Percentiles rank a stretch among this genome's conserved stretches.
Evolutionary conservation across 2,113 vertebrate genomes (phyloP).

Genomic region (Lamprologus callipterus): DNA sequence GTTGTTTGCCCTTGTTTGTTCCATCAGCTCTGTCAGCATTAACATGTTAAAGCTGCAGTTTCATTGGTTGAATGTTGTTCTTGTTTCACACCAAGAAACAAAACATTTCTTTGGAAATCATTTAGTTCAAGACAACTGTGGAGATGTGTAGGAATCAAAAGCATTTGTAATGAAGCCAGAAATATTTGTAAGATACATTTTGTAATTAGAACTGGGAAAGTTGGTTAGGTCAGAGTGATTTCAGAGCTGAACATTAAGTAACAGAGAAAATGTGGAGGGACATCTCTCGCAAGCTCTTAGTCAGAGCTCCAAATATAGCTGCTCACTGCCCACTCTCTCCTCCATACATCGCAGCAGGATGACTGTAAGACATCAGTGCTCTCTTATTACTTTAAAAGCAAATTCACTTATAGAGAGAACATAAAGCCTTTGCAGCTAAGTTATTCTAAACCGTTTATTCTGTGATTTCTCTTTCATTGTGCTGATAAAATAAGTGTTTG

Average conservation of each 20-base stretch:
- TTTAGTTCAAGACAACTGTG: background rate
- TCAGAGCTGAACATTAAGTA: background rate
- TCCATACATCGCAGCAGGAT: slow-evolving; percentile 28
- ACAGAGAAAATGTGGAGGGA: slow-evolving; percentile 5
- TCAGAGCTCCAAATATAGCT: slow-evolving; percentile 49
- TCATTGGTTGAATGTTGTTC: rapidly evolving
- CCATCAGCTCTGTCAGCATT: background rate
- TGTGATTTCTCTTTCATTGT: background rate
- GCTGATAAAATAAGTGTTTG: background rate
- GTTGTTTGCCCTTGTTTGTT: background rate
- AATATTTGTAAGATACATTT: background rate
- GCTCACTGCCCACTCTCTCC: slow-evolving; percentile 38
- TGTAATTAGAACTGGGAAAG: background rate
- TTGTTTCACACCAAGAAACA: background rate
- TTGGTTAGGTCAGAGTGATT: background rate
- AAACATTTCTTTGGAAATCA: background rate
- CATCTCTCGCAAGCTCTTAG: slow-evolving; percentile 28
- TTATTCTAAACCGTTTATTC: background rate
- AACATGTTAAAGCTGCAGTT: background rate
- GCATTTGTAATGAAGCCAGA: background rate
- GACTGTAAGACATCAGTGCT: background rate
- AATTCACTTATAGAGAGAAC: background rate
- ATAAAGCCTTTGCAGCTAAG: background rate
- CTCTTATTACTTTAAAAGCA: background rate
- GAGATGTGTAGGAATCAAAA: rapidly evolving